Conservation (phyloP, 2,888 invertebrate species). For the Drosophila anceps region DNA sequence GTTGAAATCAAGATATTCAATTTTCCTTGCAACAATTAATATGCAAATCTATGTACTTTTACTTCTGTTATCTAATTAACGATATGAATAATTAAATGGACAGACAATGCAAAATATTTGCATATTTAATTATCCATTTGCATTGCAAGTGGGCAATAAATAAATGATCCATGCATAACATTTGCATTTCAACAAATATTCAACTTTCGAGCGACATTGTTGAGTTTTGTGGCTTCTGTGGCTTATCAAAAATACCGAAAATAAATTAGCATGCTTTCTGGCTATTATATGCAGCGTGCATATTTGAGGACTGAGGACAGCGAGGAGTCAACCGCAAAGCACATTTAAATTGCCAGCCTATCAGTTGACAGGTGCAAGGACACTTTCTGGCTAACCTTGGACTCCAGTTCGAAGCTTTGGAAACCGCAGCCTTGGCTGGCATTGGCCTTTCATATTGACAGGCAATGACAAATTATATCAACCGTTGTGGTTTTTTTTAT, state of each 20-base stretch:
- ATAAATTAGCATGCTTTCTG: conserved; percentile 21
- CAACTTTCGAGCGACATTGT: conserved; percentile 6
- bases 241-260: neutral
- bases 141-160: conserved; percentile 7
- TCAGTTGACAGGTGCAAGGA: conserved; percentile 21
- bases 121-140: conserved; percentile 16
- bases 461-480: conserved; percentile 22
- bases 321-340: conserved; percentile 18
- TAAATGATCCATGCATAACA: conserved; percentile 5
- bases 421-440: neutral
- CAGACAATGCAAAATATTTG: neutral
- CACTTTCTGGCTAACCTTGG: neutral
- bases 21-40: neutral
- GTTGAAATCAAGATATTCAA: neutral
- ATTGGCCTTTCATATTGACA: conserved; percentile 1
- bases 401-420: conserved; percentile 13
- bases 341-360: conserved; percentile 17
- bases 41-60: conserved; percentile 2
- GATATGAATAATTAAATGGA: neutral
- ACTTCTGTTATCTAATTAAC: neutral
- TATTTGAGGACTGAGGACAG: neutral
- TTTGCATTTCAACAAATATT: conserved; percentile 3
- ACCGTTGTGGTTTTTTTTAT: neutral
- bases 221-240: conserved; percentile 24
- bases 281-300: conserved; percentile 14